phyloP scores from a whole-genome alignment of 2,113 vertebrate species.

The Muntiacus muntjak region DNA sequence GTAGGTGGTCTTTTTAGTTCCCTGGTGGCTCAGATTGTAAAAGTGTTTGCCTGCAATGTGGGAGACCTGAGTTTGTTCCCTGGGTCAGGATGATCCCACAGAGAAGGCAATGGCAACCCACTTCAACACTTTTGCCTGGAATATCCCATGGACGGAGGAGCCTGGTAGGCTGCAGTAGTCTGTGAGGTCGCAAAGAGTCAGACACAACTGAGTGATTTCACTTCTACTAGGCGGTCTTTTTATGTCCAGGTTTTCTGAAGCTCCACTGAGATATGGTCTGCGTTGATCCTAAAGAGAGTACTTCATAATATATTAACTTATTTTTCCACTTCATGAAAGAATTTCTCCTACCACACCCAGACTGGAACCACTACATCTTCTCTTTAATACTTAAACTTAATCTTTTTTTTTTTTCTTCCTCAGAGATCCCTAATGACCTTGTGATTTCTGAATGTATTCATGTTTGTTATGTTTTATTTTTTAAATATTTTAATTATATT shows the following conservation, averaged over 20 bases:
- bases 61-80: neutral
- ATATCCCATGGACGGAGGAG: neutral
- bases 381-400: neutral
- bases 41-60: neutral
- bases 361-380: neutral
- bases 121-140: neutral
- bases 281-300: neutral
- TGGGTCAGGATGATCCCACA: neutral
- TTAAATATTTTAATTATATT: neutral
- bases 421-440: neutral
- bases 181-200: rapidly evolving
- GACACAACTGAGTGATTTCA: neutral
- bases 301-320: neutral
- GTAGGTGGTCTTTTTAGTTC: neutral
- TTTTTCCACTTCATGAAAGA: neutral
- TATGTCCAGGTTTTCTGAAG: neutral
- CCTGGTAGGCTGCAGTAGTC: neutral
- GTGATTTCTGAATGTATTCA: neutral
- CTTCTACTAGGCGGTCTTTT: neutral
- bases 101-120: neutral
- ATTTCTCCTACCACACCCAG: neutral
- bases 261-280: rapidly evolving
- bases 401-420: neutral
- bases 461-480: neutral
- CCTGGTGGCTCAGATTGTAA: neutral